These are phyloP conservation scores for Drosophila kohkoa DNA, from an alignment of 1,140 invertebrate species.

Conservation along the genomic window DNA sequence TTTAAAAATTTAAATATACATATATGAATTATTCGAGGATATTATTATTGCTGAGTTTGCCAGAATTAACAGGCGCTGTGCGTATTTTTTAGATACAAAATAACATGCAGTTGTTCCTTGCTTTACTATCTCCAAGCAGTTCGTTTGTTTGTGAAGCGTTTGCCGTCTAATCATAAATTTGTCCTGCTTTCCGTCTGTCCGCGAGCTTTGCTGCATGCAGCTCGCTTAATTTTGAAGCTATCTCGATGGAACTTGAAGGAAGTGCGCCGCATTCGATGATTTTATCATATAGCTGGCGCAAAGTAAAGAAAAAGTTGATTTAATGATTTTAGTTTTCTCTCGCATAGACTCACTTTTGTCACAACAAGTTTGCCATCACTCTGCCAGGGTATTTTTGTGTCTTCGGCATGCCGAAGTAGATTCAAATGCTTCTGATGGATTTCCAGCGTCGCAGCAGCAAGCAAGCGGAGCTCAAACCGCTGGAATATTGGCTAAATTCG, in stretches of 20 bases:
- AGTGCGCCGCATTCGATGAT: no score
- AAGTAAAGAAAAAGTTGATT: no score
- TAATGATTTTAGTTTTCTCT: no score
- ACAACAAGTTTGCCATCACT: no score
- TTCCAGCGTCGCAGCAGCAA: slow-evolving; percentile 88
- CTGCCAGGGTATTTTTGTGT: neutral
- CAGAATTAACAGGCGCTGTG: slow-evolving; percentile 50
- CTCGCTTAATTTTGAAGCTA: no score
- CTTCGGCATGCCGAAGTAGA: neutral
- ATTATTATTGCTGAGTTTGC: slow-evolving; percentile 42
- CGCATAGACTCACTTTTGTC: no score
- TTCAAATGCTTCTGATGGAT: slow-evolving; percentile 87
- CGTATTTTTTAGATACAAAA: slow-evolving; percentile 58
- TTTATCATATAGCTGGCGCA: no score
- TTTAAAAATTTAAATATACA: slow-evolving; percentile 29
- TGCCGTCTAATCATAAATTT: no score
- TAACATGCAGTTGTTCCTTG: slow-evolving; percentile 35
- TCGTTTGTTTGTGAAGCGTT: no score
- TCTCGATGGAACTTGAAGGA: no score
- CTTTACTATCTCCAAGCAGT: neutral
- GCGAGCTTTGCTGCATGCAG: no score
- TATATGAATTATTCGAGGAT: slow-evolving; percentile 40
- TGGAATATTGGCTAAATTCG: slow-evolving; percentile 91
- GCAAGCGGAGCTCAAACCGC: slow-evolving; percentile 91
- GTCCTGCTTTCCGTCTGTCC: no score